Percentiles rank a stretch among this genome's conserved stretches.
phyloP scores from a whole-genome alignment of 2,888 invertebrate species.

The Augiades crinisus region DNA sequence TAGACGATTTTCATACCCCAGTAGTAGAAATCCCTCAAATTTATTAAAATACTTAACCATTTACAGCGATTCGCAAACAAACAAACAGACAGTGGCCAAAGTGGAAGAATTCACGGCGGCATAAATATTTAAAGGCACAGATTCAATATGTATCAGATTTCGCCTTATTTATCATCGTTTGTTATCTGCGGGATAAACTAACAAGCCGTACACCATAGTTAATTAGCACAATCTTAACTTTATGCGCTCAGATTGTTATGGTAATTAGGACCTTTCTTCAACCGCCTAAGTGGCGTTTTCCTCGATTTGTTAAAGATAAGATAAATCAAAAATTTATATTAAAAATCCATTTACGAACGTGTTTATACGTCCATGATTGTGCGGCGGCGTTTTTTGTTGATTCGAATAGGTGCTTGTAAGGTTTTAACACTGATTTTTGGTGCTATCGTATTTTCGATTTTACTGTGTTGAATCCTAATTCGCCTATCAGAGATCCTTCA shows the following conservation, averaged over 20 bases:
- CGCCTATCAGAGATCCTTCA: too few species aligned
- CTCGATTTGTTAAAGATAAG: slow-evolving; percentile 73
- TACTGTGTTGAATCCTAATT: too few species aligned
- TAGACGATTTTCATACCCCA: too few species aligned
- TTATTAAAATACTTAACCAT: too few species aligned
- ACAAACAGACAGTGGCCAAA: slow-evolving; percentile 6
- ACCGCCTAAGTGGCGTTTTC: slow-evolving; percentile 66
- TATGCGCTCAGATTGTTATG: slow-evolving; percentile 76
- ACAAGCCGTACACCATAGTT: slow-evolving; percentile 57
- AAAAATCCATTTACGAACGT: slow-evolving; percentile 42
- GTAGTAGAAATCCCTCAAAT: too few species aligned
- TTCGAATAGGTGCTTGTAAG: too few species aligned
- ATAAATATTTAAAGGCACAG: slow-evolving; percentile 35
- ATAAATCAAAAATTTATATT: slow-evolving; percentile 46
- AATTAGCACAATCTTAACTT: slow-evolving; percentile 76
- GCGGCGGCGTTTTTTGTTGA: slow-evolving; percentile 26
- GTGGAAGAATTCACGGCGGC: slow-evolving; percentile 25
- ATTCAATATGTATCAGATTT: slow-evolving; percentile 50
- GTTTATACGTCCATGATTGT: slow-evolving; percentile 25
- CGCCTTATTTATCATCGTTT: slow-evolving; percentile 48
- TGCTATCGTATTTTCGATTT: too few species aligned
- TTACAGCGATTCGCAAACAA: not conserved
- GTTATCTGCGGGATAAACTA: slow-evolving; percentile 50
- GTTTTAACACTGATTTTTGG: too few species aligned
- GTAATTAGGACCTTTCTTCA: slow-evolving; percentile 57